phyloP scores from a whole-genome alignment of 2,797 vertebrate species.

The Danio jaintianensis region DNA sequence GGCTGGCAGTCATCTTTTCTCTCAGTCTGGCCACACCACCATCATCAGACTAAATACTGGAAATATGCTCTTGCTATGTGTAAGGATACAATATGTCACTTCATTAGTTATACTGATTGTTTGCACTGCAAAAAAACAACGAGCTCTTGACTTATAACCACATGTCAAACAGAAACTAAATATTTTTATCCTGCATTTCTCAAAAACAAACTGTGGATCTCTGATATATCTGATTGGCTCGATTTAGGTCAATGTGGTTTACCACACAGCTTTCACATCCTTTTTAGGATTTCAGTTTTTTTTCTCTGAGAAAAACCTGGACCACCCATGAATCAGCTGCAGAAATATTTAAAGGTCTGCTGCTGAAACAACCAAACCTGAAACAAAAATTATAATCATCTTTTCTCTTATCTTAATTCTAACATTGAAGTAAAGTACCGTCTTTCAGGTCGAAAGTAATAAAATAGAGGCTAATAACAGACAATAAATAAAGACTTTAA shows the following conservation, averaged over 20 bases:
- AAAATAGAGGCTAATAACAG: slow-evolving; percentile 2
- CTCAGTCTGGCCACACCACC: not conserved
- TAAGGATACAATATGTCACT: not conserved
- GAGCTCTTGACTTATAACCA: not conserved
- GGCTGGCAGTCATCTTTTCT: slow-evolving; percentile 2
- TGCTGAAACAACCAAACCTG: slow-evolving; percentile 9
- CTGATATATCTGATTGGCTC: not conserved
- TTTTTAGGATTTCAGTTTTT: not conserved
- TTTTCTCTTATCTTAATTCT: slow-evolving; percentile 2
- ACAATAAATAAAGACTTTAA: not conserved
- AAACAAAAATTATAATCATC: slow-evolving; percentile 7
- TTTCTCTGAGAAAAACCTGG: not conserved
- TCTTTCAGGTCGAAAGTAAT: not conserved
- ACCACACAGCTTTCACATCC: not conserved
- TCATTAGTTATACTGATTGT: not conserved
- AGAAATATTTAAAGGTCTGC: not conserved
- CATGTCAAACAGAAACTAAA: slow-evolving; percentile 7
- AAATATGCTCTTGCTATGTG: not conserved
- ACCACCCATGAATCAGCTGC: slow-evolving; percentile 2
- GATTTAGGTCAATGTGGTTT: slow-evolving; percentile 11
- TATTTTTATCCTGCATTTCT: not conserved
- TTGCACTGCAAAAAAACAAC: not conserved
- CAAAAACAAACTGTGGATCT: slow-evolving; percentile 11
- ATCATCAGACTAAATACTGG: not conserved
- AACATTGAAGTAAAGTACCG: not conserved